A percentile compares a stretch with the other conserved stretches of the same genome.
These are phyloP conservation scores for Planiliza haematocheilus DNA, from an alignment of 2,113 vertebrate genomes.

Conservation along the genomic window DNA sequence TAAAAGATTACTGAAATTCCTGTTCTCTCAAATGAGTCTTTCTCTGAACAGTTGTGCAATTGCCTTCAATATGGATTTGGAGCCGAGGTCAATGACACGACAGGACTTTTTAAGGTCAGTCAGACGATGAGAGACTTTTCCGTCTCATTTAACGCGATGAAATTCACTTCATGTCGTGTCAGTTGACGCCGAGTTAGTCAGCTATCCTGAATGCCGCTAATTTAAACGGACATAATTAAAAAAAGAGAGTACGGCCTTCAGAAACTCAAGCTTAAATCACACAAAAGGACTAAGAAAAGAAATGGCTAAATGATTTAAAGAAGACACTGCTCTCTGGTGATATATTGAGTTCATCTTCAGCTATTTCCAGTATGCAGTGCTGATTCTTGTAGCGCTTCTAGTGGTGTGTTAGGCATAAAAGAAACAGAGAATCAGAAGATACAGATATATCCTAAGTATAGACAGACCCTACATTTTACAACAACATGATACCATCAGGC, in stretches of 20 bases:
- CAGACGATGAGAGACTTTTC: conserved; percentile 2
- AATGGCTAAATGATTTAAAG: background rate
- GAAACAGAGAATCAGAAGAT: too few relatives aligned
- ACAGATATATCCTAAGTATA: too few relatives aligned
- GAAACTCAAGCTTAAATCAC: background rate
- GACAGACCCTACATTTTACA: too few relatives aligned
- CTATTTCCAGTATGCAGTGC: too few relatives aligned
- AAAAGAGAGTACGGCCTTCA: background rate
- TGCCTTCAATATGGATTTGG: background rate
- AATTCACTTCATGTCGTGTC: background rate
- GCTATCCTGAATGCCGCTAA: background rate
- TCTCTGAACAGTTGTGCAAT: background rate
- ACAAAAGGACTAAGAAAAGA: background rate
- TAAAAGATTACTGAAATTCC: conserved; percentile 1
- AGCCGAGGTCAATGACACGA: background rate
- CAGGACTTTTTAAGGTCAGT: conserved; percentile 13
- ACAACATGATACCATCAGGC: background rate
- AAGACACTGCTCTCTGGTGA: background rate
- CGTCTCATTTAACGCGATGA: conserved; percentile 11
- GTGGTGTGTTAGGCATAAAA: too few relatives aligned
- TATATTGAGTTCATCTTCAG: background rate
- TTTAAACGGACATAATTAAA: conserved; percentile 1
- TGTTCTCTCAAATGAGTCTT: conserved; percentile 1
- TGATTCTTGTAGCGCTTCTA: background rate
- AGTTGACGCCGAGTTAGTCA: background rate